phyloP scores from a whole-genome alignment of 2,888 invertebrate genomes.

The Frankliniella fusca region DNA sequence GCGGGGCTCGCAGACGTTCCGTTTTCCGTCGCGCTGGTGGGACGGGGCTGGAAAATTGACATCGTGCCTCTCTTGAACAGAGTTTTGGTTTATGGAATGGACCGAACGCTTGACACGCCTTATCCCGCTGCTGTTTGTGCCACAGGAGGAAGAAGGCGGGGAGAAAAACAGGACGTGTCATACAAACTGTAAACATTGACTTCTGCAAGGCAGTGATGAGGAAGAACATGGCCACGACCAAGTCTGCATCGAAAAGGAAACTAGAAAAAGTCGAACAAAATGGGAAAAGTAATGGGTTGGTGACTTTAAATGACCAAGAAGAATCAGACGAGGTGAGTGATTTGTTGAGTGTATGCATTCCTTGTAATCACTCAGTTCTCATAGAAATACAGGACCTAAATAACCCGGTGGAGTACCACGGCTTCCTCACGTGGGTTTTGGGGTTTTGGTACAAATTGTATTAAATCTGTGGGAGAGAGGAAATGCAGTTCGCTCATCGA shows the following conservation, averaged over 20 bases:
- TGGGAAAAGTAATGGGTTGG: not conserved
- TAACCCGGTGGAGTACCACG: too few relatives aligned
- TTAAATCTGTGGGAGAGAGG: too few relatives aligned
- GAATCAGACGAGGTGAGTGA: not conserved
- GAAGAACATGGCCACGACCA: conserved; percentile 12
- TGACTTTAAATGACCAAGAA: not conserved
- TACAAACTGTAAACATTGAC: not conserved
- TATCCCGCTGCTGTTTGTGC: too few relatives aligned
- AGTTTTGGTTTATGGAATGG: too few relatives aligned
- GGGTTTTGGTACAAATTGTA: too few relatives aligned
- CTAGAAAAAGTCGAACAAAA: not conserved
- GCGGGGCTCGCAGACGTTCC: not conserved
- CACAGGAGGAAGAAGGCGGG: not conserved
- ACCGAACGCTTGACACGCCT: too few relatives aligned
- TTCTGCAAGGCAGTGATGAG: not conserved
- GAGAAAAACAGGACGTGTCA: not conserved
- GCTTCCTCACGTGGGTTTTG: too few relatives aligned
- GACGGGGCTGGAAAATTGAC: too few relatives aligned
- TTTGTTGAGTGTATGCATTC: not conserved
- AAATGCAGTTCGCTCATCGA: too few relatives aligned
- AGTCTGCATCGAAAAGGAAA: not conserved
- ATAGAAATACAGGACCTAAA: not conserved
- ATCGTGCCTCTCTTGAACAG: too few relatives aligned
- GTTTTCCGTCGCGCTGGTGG: too few relatives aligned
- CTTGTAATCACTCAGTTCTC: too few relatives aligned